Base-by-base conservation (phyloP, 2,888 invertebrate species). In the Dolichopus griseipennis region DNA sequence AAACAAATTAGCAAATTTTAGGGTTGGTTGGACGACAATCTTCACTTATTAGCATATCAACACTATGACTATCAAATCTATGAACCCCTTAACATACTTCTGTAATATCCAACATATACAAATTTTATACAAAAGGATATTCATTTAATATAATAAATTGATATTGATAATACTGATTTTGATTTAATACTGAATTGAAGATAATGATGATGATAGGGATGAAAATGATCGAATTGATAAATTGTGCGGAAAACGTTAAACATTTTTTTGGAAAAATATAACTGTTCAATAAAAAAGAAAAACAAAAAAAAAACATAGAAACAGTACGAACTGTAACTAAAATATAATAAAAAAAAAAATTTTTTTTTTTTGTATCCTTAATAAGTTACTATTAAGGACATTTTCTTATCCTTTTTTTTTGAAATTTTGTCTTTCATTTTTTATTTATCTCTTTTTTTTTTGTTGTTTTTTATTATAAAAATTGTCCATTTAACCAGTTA, bases 161-260 rank as follows among this genome's bases (percentile, higher is more conserved):
- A 8, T 37, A 37, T 10, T 37, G 37, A 37, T 37, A 37, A 37
- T 37, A n/a, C 15, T 52, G 52, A 27, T 27, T 27, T 18, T 52
- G 18, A 18, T 52, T 52, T 12, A 2, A 52, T n/a, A 12, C 9
- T 52, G 52, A 52, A 3, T n/a, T 41, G 41, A 52, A 18, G 15
- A 18, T 52, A 18, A 52, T 52, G 15, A n/a, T 7, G 52, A 52
- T 43, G 43, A 9, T 43, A 15, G 12, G 7, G 15, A 43, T 43
- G 43, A 43, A 10, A 15, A 43, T 52, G 52, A 52, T 52, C 52
- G 52, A 52, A 52, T 52, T 52, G 18, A 52, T 52, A 52, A 52
- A 52, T 52, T 52, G 52, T 52, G 52, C 52, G 52, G 52, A 52
- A 52, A 52, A 52, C 52, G 52, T 52, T 52, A 52, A 52, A 15